A percentile compares a stretch with the other conserved stretches of the same genome.
Evolutionary conservation across 2,113 vertebrate species (phyloP).

Genomic region (Penelope pileata): DNA sequence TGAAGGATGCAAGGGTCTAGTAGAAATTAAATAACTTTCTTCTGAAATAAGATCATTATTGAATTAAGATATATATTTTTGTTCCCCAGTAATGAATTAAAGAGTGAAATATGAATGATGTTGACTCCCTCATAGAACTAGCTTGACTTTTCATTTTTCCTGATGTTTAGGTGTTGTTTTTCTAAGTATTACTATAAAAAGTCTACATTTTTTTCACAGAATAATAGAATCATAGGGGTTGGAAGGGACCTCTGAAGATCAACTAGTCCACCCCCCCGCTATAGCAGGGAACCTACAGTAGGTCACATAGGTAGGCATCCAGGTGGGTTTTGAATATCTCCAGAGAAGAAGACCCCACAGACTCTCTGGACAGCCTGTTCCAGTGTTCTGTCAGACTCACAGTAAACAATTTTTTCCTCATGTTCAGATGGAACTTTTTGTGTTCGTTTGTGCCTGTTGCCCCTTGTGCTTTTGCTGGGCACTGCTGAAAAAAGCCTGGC

Average conservation of each 20-base stretch:
- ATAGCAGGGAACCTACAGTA: neutral
- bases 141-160: neutral
- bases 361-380: neutral
- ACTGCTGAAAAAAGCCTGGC: too few species aligned
- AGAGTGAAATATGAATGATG: neutral
- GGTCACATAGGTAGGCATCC: too few species aligned
- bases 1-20: neutral
- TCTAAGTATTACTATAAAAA: fast-evolving
- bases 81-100: neutral
- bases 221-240: neutral
- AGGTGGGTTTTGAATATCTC: too few species aligned
- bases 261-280: neutral
- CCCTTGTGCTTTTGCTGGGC: neutral
- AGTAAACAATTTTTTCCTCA: neutral
- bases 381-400: neutral
- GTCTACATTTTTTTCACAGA: too few species aligned
- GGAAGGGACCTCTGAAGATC: neutral
- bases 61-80: neutral
- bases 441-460: neutral
- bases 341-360: neutral
- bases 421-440: neutral
- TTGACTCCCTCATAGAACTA: neutral
- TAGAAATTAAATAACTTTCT: neutral
- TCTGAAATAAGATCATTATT: neutral
- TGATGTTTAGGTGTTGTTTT: neutral